These are phyloP conservation scores for Pangasius larnaudii DNA, from an alignment of 2,797 vertebrate genomes.

Conservation along the genomic window DNA sequence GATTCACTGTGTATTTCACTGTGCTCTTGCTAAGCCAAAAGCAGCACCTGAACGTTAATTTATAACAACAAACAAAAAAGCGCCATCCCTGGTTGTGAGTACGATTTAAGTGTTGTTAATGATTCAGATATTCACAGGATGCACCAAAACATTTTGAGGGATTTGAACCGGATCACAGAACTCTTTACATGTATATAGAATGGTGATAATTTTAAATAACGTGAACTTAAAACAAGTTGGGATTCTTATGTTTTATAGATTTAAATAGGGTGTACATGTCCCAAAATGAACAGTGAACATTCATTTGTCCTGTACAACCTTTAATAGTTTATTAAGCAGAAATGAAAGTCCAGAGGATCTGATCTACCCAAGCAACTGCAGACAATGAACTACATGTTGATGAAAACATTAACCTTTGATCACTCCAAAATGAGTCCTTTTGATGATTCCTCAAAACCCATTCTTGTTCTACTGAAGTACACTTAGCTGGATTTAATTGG, in stretches of 20 bases:
- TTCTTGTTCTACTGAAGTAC: not conserved
- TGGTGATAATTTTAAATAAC: not conserved
- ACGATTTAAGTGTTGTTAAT: no score
- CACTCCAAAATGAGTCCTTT: not conserved
- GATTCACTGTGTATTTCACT: not conserved
- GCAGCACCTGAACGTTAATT: not conserved
- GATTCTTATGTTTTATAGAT: not conserved
- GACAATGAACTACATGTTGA: not conserved
- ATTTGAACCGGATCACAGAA: not conserved
- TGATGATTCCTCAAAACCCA: not conserved
- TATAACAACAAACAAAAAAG: not conserved
- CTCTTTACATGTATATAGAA: not conserved
- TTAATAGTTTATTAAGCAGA: not conserved
- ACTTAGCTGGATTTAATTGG: slow-evolving; percentile 63
- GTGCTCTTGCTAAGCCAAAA: not conserved
- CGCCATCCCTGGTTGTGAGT: not conserved
- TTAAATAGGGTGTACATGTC: not conserved
- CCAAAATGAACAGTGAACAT: not conserved
- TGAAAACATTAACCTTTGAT: not conserved
- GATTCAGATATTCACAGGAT: no score
- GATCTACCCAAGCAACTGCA: not conserved
- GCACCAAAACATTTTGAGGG: not conserved
- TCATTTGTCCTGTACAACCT: not conserved
- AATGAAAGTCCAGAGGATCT: not conserved
- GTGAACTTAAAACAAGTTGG: not conserved